Evolutionary conservation across 2,888 invertebrate genomes (phyloP), one percentile per base, ranked within the genome.

Genomic region (Leptinotarsa rubiginosa): DNA sequence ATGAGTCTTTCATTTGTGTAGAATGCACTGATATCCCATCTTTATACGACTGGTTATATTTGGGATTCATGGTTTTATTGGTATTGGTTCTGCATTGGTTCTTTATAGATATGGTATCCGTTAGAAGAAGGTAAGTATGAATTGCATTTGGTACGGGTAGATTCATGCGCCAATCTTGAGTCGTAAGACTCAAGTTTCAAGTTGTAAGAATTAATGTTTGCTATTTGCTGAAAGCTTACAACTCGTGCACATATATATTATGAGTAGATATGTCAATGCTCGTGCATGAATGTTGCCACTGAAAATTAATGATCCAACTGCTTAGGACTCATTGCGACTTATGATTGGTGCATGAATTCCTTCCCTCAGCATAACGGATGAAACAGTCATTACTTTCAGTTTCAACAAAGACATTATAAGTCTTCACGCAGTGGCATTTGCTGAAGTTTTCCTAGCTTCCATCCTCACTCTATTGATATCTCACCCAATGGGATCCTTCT

Each of bases 1-100:
- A 93, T 83, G 88, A 90, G 0, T 90, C 93, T 67, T 92, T 93
- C 47, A 97, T 98, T 85, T 95, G 94, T 72, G 92, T 94, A 56
- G 91, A 91, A 2, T 98, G 98, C 84, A 90, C 91, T 1, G 93
- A 94, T 70, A 89, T 90, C 50, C 94, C 96, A 0, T 90, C 92
- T 16, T 91, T 96, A 56, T 98, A 98, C 84, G 98, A 98, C 83
- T 97, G 97, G 95, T 90, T 98, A 64, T 97, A 96, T 86, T 91
- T 98, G 25, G 96, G 96, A 1, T 99, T 98, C 85, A 97, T 98
- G 96, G 96, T 95, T 0, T 87, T 98, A 18, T 86, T 97, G 62
- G 95, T 97, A 0, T 88, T 98, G 59, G 93, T 97, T 65, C 89
- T 98, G 72, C 97, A 98, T 87, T 96, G 96, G 92, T 96, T 96